phyloP scores from a whole-genome alignment of 2,888 invertebrate species.

The Standfussiana lucernea region DNA sequence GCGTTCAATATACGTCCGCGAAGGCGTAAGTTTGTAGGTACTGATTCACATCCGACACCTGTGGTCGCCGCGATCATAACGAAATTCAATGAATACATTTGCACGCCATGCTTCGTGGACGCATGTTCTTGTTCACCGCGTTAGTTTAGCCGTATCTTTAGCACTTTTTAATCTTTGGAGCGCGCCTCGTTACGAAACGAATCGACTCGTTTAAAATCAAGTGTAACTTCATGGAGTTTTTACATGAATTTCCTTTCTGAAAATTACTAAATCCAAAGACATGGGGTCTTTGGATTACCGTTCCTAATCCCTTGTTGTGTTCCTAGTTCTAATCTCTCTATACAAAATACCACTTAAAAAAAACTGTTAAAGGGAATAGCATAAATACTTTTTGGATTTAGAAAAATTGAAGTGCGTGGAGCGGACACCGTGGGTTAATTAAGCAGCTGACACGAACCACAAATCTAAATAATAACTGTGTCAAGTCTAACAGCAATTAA shows the following conservation, averaged over 20 bases:
- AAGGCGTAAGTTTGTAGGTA: neutral
- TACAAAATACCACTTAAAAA: neutral
- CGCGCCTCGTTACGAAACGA: neutral
- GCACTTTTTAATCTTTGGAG: neutral
- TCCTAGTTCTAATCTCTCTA: neutral
- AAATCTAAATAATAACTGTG: constrained; percentile 55
- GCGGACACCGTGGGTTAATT: constrained; percentile 16
- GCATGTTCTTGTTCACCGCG: neutral
- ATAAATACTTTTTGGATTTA: neutral
- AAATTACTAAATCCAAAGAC: neutral
- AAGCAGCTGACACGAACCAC: constrained; percentile 29
- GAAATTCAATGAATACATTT: neutral
- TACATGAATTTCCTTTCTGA: constrained; percentile 2
- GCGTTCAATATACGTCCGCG: neutral
- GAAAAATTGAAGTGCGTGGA: neutral
- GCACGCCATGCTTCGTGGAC: neutral
- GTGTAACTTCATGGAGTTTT: constrained; percentile 8
- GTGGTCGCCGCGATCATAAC: neutral
- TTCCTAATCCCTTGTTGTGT: neutral
- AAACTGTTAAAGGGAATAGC: neutral
- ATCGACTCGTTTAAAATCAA: constrained; percentile 9
- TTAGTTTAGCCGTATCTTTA: constrained; percentile 9
- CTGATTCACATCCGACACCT: too few relatives aligned
- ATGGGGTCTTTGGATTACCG: constrained; percentile 12
- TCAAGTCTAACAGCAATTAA: constrained; percentile 60